Conservation (phyloP, 2,888 invertebrate genomes). For the Ectemnius lituratus region DNA sequence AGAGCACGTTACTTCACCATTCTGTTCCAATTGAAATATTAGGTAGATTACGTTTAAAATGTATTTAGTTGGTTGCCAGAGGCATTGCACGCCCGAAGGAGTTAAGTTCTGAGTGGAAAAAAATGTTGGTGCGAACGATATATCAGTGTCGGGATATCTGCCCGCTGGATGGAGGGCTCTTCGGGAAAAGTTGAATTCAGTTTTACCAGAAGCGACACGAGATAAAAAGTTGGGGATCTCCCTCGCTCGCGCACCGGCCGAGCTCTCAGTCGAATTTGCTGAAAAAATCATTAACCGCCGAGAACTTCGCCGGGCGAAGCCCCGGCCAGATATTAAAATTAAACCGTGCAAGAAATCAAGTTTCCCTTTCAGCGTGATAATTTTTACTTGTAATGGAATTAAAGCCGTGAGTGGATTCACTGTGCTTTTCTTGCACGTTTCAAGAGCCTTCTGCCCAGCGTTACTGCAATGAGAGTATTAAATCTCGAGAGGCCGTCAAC, state of each 20-base stretch:
- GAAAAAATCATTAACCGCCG: conserved; percentile 20
- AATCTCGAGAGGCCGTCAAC: not conserved
- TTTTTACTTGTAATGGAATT: not conserved
- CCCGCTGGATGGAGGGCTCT: conserved; percentile 13
- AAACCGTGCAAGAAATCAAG: conserved; percentile 3
- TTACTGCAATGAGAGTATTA: no score
- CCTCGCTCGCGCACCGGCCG: not conserved
- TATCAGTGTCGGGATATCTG: conserved; percentile 39
- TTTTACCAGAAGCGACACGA: conserved; percentile 41
- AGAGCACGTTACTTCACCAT: no score
- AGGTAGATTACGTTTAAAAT: no score
- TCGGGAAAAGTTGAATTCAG: conserved; percentile 48
- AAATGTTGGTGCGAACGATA: conserved; percentile 29
- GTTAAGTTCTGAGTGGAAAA: conserved; percentile 25
- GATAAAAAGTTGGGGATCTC: conserved; percentile 54
- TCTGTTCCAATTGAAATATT: no score
- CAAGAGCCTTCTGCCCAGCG: no score
- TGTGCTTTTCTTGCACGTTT: no score
- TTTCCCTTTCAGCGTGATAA: conserved; percentile 6
- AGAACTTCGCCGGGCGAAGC: conserved; percentile 5
- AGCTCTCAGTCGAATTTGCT: no score
- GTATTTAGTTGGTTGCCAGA: no score
- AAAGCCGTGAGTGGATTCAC: not conserved
- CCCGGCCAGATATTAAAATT: not conserved
- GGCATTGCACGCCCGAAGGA: not conserved